Evolutionary conservation across 2,113 vertebrate genomes (phyloP), one percentile per base, ranked within the genome.

Genomic region (Ictalurus punctatus): DNA sequence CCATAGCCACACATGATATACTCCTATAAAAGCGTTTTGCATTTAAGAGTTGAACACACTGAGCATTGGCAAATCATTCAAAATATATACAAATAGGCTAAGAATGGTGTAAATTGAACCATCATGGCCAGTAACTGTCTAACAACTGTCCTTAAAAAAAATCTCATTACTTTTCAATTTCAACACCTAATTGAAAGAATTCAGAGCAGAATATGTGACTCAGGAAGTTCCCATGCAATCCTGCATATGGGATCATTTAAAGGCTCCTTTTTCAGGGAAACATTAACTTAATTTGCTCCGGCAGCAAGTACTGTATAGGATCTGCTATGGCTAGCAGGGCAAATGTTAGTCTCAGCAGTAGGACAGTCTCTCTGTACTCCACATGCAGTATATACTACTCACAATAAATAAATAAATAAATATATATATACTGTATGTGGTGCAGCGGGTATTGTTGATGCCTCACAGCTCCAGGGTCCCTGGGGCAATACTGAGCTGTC

Each of bases 201-300:
- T 94, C 92, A 93, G 93, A 95, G 93, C 94, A 95, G 95, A 95
- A 95, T 95, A 94, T 95, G 94, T 93, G 95, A 92, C 93, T 95
- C 95, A 95, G 96, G 95, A 96, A 95, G 95, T 96, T 96, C 96
- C 94, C 95, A 95, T 95, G 95, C 95, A 95, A 95, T 95, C 95
- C 95, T 95, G 94, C 96, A 96, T 96, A 95, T 96, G 95, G 96
- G 94, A 96, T 94, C 95, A 95, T 96, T 96, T 96, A 96, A 95
- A 94, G 93, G 94, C 93, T 95, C 94, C 93, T 95, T 95, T 94
- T 94, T 93, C 93, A 94, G 92, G 92, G 93, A 94, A 95, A 91
- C 95, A 95, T 95, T 95, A 95, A 92, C 95, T 95, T 95, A 95
- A 96, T 96, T 95, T 96, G 94, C 94, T 94, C 93, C 93, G 94